Conservation (phyloP, 2,113 vertebrate genomes). For the Pygoscelis antarcticus region DNA sequence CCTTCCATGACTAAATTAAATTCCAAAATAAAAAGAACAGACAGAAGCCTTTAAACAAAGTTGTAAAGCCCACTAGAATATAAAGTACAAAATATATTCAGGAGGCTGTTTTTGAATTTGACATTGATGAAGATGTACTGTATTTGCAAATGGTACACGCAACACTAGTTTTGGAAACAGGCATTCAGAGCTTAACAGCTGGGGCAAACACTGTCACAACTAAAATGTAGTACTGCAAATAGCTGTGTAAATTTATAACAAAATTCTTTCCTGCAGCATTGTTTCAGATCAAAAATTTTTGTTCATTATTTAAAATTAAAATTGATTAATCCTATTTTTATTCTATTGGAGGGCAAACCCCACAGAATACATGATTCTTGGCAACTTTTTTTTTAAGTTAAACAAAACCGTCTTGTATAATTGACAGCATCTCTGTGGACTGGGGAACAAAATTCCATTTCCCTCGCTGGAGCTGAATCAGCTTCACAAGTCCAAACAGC, state of each 20-base stretch:
- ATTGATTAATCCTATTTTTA: not conserved
- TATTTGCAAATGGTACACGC: not conserved
- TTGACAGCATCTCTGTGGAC: not conserved
- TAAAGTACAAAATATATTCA: not conserved
- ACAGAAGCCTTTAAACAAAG: conserved; percentile 26
- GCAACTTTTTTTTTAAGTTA: not conserved
- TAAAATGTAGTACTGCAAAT: not conserved
- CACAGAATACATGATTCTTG: not conserved
- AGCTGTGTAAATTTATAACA: not conserved
- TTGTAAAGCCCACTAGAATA: conserved; percentile 17
- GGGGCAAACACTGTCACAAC: not conserved
- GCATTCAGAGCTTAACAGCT: not conserved
- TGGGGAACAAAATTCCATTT: not conserved
- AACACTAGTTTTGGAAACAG: not conserved
- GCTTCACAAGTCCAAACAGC: not conserved
- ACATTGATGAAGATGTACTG: conserved; percentile 14
- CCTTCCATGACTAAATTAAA: conserved; percentile 46
- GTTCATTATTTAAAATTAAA: not conserved
- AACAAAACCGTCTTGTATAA: not conserved
- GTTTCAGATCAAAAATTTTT: not conserved
- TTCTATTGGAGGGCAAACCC: not conserved
- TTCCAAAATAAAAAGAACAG: conserved; percentile 16
- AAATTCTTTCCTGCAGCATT: not conserved
- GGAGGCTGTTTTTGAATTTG: not conserved
- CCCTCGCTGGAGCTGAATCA: not conserved